phyloP scores from a whole-genome alignment of 2,888 invertebrate species.

The Pseudanteris insignis region DNA sequence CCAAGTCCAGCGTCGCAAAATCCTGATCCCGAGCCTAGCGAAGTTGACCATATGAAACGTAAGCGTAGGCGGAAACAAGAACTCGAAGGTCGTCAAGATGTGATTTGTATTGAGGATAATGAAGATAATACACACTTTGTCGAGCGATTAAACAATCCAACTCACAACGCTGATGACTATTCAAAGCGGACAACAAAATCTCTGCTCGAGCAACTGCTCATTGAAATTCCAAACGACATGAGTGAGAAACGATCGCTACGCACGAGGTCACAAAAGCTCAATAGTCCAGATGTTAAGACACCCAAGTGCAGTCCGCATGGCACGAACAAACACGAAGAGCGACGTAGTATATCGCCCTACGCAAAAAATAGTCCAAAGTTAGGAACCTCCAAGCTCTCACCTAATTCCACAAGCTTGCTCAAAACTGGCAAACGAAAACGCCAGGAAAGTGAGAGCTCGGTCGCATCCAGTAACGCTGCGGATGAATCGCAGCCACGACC shows the following conservation, averaged over 20 bases:
- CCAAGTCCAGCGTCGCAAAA: conserved; percentile 64
- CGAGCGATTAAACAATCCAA: conserved; percentile 54
- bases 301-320: conserved; percentile 63
- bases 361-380: conserved; percentile 66
- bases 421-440: conserved; percentile 75
- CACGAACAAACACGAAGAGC: conserved; percentile 57
- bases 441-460: conserved; percentile 81
- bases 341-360: conserved; percentile 64
- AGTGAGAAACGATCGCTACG: conserved; percentile 68
- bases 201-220: conserved; percentile 80
- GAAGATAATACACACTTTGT: conserved; percentile 59
- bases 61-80: conserved; percentile 65
- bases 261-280: conserved; percentile 63
- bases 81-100: conserved; percentile 63
- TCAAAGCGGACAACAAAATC: conserved; percentile 66
- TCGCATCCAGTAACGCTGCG: conserved; percentile 71
- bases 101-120: conserved; percentile 63
- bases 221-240: conserved; percentile 80
- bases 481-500: conserved; percentile 68
- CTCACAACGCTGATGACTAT: conserved; percentile 58
- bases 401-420: conserved; percentile 54
- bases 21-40: conserved; percentile 58
- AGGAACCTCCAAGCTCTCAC: conserved; percentile 53
- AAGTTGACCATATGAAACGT: conserved; percentile 60
- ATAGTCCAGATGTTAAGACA: conserved; percentile 63